A percentile compares a stretch with the other conserved stretches of the same genome.
Conservation (phyloP, 1,140 invertebrate genomes). For the Orchestia grillus region DNA sequence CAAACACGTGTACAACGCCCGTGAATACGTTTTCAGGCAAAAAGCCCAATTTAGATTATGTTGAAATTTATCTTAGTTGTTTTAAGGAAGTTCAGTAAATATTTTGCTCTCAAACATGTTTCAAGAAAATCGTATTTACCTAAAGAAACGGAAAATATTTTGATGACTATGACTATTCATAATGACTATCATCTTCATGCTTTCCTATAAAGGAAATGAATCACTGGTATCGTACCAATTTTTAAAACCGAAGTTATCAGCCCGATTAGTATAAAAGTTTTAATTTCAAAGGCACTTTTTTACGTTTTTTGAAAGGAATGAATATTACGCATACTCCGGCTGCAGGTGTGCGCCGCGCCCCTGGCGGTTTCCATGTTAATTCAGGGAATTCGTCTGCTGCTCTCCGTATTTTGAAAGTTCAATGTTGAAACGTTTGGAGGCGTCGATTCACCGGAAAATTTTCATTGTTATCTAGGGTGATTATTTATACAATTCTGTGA, state of each 20-base stretch:
- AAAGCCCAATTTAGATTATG: too few species aligned
- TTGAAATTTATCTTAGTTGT: background rate
- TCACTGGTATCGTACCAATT: too few species aligned
- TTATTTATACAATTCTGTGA: background rate
- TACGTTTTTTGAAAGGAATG: background rate
- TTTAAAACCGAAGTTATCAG: too few species aligned
- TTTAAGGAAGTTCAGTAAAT: background rate
- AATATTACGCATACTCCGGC: background rate
- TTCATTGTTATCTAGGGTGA: background rate
- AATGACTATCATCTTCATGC: background rate
- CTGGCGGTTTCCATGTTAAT: background rate
- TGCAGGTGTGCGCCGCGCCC: background rate
- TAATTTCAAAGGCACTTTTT: background rate
- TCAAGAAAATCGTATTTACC: background rate
- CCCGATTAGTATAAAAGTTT: background rate
- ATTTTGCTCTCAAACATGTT: background rate
- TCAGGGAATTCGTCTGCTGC: background rate
- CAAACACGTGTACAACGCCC: background rate
- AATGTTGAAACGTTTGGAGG: background rate
- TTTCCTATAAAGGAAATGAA: too few species aligned
- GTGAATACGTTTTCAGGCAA: background rate
- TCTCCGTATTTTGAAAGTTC: background rate
- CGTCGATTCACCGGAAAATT: background rate
- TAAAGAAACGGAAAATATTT: background rate
- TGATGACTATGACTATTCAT: background rate